These are phyloP conservation scores for Eilema sororculum DNA, from an alignment of 2,888 invertebrate species.

Conservation along the genomic window DNA sequence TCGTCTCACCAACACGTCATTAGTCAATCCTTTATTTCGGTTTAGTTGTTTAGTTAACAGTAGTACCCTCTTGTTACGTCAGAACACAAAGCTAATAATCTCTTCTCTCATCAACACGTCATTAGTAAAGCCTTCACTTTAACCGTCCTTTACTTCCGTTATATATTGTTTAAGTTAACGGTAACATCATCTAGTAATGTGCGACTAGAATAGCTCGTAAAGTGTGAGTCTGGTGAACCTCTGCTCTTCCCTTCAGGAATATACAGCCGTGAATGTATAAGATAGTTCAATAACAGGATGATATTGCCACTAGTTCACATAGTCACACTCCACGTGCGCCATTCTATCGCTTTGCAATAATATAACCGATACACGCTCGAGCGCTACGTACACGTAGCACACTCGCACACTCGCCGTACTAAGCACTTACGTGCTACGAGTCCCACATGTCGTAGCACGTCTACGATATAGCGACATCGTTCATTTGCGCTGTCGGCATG, in stretches of 20 bases:
- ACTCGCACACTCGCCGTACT: neutral
- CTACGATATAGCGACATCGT: slow-evolving; percentile 21
- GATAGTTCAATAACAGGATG: neutral
- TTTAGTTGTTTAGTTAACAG: no score
- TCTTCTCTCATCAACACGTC: no score
- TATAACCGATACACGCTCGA: slow-evolving; percentile 11
- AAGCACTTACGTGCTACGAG: slow-evolving; percentile 10
- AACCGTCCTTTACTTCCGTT: no score
- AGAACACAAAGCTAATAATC: no score
- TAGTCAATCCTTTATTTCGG: no score
- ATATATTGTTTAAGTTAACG: neutral
- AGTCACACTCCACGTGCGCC: neutral
- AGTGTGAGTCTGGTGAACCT: neutral
- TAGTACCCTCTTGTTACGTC: no score
- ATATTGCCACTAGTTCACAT: neutral
- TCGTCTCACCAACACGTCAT: no score
- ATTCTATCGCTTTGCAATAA: neutral
- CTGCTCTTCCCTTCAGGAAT: neutral
- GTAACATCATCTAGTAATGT: neutral
- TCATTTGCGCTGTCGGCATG: slow-evolving; percentile 11
- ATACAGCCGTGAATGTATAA: neutral
- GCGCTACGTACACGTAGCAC: neutral
- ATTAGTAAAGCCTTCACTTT: no score
- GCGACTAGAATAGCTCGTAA: neutral
- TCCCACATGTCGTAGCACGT: slow-evolving; percentile 13